Conservation (phyloP, 92 coral and sea anemone species). For the Epizoanthus ramosus region DNA sequence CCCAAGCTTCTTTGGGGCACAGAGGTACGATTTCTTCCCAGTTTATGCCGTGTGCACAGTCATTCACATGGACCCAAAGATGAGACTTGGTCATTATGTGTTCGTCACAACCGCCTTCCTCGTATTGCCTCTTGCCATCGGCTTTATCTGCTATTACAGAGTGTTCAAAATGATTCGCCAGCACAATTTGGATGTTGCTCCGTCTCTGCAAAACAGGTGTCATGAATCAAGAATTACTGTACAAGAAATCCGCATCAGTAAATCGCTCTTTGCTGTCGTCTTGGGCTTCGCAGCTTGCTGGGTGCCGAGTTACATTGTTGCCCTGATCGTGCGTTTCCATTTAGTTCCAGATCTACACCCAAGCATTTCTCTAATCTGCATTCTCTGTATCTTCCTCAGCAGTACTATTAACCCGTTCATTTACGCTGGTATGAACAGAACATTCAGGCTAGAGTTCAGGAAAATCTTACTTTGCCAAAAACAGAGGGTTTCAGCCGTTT, state of each 20-base stretch:
- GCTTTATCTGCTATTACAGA: too few relatives aligned
- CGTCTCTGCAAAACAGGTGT: conserved; percentile 12
- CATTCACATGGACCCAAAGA: conserved; percentile 19
- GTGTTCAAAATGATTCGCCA: background rate
- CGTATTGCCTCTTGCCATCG: too few relatives aligned
- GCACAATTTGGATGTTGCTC: conserved; percentile 34
- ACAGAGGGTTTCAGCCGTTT: too few relatives aligned
- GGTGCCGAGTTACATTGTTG: conserved; percentile 52
- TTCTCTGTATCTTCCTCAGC: conserved; percentile 49
- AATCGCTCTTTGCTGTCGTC: conserved; percentile 36
- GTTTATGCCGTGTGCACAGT: conserved; percentile 51
- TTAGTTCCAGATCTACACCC: conserved; percentile 29
- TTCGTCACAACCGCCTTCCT: too few relatives aligned
- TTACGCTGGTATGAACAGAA: conserved; percentile 61
- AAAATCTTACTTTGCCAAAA: conserved; percentile 38
- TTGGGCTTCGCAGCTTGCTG: conserved; percentile 38
- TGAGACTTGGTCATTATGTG: too few relatives aligned
- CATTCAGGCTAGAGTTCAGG: conserved; percentile 48
- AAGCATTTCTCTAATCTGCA: conserved; percentile 22
- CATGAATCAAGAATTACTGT: conserved; percentile 18
- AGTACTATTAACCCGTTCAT: conserved; percentile 58
- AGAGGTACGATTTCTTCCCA: conserved; percentile 23
- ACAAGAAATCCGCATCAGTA: conserved; percentile 41
- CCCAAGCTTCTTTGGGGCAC: conserved; percentile 30
- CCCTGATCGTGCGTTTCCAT: conserved; percentile 44